These are phyloP conservation scores for Apoderus coryli DNA, from an alignment of 2,888 invertebrate species.

Conservation along the genomic window DNA sequence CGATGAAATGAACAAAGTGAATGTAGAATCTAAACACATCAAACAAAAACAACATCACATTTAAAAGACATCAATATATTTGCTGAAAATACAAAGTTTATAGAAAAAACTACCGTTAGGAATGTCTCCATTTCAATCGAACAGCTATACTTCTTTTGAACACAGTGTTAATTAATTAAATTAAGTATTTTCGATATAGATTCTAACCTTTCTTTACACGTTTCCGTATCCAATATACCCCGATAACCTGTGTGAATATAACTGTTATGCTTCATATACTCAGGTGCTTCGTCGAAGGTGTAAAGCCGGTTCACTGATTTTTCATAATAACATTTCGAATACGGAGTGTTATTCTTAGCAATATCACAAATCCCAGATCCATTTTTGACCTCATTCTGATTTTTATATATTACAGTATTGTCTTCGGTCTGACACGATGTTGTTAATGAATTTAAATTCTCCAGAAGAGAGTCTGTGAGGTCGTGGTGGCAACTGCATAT, in stretches of 20 bases:
- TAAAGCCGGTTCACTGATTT: slow-evolving; percentile 29
- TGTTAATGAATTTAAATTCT: slow-evolving; percentile 19
- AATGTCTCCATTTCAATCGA: neutral
- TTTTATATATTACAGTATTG: slow-evolving; percentile 8
- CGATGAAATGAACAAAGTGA: too few relatives aligned
- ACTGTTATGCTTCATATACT: slow-evolving; percentile 74
- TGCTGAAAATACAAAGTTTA: too few relatives aligned
- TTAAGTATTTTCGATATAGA: slow-evolving; percentile 8
- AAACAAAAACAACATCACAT: too few relatives aligned
- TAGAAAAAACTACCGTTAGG: neutral
- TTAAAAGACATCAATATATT: slow-evolving; percentile 1
- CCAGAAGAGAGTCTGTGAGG: slow-evolving; percentile 20
- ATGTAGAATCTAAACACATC: too few relatives aligned
- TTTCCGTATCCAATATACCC: slow-evolving; percentile 61
- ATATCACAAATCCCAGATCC: too few relatives aligned
- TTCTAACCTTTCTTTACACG: slow-evolving; percentile 82
- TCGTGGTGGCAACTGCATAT: slow-evolving; percentile 11
- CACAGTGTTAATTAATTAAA: slow-evolving; percentile 1
- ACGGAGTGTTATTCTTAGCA: too few relatives aligned
- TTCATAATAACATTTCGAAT: slow-evolving; percentile 20
- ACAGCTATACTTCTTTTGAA: neutral
- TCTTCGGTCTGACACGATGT: too few relatives aligned
- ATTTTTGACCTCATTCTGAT: slow-evolving; percentile 9
- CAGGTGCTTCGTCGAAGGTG: slow-evolving; percentile 49
- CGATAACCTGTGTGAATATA: slow-evolving; percentile 77